phyloP scores from a whole-genome alignment of 1,140 invertebrate genomes.

The Nylanderia fulva region DNA sequence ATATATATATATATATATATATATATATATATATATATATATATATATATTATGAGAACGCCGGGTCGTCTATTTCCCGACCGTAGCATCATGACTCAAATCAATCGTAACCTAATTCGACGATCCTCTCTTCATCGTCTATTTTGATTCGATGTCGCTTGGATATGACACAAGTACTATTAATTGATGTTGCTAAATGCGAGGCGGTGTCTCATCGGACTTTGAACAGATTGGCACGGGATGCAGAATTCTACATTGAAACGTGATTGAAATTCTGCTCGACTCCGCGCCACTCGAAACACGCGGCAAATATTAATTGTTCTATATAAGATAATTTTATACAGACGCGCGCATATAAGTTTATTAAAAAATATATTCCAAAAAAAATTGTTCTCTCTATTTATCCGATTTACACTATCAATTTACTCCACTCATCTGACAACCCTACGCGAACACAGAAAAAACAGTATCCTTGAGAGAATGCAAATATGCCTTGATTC shows the following conservation, averaged over 20 bases:
- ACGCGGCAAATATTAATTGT: neutral
- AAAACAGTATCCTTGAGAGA: too few species aligned
- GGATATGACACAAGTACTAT: conserved; percentile 43
- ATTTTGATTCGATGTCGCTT: conserved; percentile 39
- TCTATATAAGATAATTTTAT: neutral
- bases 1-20: neutral
- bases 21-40: neutral
- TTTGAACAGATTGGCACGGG: conserved; percentile 1
- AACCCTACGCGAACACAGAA: neutral
- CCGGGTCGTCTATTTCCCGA: conserved; percentile 65
- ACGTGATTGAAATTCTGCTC: neutral
- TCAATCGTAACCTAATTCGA: conserved; percentile 64
- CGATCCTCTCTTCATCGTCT: conserved; percentile 14
- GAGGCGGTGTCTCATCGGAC: neutral
- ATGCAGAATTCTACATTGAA: neutral
- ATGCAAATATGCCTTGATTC: too few species aligned
- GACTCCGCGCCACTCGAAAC: neutral
- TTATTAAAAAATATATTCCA: neutral
- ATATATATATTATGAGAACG: conserved; percentile 1
- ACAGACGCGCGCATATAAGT: neutral
- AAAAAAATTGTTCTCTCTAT: neutral
- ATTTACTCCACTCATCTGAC: neutral
- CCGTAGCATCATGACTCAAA: conserved; percentile 35
- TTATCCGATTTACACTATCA: neutral
- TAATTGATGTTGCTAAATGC: conserved; percentile 49